phyloP scores from a whole-genome alignment of 2,888 invertebrate genomes.

The Macrosoma leucophasiata region DNA sequence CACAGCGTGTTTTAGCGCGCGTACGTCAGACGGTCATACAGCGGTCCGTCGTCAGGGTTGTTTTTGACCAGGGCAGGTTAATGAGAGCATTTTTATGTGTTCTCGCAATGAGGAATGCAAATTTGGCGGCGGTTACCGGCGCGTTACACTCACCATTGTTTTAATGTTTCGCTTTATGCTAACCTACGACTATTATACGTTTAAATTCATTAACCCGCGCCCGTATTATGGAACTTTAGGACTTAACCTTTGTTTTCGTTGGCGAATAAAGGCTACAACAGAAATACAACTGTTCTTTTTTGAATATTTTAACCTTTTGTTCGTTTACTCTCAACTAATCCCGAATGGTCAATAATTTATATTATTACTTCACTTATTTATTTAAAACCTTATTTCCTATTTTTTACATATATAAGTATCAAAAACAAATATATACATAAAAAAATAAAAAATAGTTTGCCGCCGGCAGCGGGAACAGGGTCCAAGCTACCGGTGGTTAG shows the following conservation, averaged over 20 bases:
- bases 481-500: too few species aligned
- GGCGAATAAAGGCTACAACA: too few species aligned
- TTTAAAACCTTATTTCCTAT: too few species aligned
- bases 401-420: too few species aligned
- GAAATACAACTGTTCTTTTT: too few species aligned
- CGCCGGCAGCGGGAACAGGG: too few species aligned
- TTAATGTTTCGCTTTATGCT: constrained; percentile 56
- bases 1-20: constrained; percentile 28
- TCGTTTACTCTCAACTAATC: neutral
- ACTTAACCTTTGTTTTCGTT: constrained; percentile 52
- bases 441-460: too few species aligned
- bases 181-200: constrained; percentile 56
- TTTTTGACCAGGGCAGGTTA: constrained; percentile 66
- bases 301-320: constrained; percentile 2
- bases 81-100: constrained; percentile 72
- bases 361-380: too few species aligned
- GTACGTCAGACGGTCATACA: too few species aligned
- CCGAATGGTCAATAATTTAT: constrained; percentile 18
- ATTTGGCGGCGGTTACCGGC: constrained; percentile 61
- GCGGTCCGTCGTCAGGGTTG: constrained; percentile 36
- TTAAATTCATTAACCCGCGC: constrained; percentile 59
- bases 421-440: too few species aligned
- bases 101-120: constrained; percentile 74
- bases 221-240: constrained; percentile 45
- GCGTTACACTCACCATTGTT: constrained; percentile 62